A percentile compares a stretch with the other conserved stretches of the same genome.
Evolutionary conservation across 2,113 vertebrate genomes (phyloP).

Genomic region (Amazona guildingii): DNA sequence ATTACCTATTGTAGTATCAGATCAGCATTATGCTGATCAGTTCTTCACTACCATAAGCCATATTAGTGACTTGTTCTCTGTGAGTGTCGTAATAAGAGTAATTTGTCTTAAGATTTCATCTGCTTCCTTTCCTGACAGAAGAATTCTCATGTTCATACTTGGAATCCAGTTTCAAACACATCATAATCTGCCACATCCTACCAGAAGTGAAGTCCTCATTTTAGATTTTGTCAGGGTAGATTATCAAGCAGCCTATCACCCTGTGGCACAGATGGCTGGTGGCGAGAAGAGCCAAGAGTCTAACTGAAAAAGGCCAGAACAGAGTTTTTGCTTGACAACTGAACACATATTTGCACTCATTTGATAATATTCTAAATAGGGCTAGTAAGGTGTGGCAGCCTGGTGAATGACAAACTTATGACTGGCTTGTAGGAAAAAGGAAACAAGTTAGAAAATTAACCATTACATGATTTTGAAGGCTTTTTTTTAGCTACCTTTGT

Average conservation of each 20-base stretch:
- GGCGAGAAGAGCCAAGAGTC: neutral
- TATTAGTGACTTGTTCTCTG: neutral
- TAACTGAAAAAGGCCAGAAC: neutral
- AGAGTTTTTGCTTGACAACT: neutral
- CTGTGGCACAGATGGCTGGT: neutral
- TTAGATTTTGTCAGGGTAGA: neutral
- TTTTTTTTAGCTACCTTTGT: neutral
- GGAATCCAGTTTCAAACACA: neutral
- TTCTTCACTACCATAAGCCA: neutral
- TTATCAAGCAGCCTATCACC: neutral
- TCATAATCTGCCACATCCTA: neutral
- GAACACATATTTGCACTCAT: neutral
- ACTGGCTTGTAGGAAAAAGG: neutral
- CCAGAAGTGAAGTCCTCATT: neutral
- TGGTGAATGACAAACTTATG: neutral
- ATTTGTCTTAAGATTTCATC: neutral
- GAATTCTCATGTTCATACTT: neutral
- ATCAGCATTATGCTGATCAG: neutral
- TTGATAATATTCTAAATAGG: neutral
- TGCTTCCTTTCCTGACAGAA: neutral
- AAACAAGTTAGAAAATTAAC: neutral
- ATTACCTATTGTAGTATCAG: neutral
- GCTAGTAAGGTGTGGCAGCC: neutral
- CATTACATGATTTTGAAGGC: neutral
- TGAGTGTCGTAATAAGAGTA: rapidly evolving